Conservation (phyloP, 1,140 invertebrate genomes). For the Babylonia areolata region DNA sequence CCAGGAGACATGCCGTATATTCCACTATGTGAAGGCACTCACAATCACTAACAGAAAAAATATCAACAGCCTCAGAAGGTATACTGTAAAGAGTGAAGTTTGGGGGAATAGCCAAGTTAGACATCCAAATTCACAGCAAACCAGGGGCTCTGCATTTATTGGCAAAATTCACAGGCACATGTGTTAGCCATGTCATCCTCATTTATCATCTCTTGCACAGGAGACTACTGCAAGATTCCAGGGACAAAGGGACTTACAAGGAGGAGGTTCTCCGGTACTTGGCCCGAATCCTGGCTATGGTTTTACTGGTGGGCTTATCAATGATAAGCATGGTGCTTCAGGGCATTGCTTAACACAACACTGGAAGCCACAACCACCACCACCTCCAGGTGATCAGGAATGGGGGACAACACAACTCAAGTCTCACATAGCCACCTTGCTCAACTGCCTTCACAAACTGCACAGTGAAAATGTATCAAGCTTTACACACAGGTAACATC, state of each 20-base stretch:
- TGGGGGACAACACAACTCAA: not conserved
- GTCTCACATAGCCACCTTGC: not conserved
- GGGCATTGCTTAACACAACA: not conserved
- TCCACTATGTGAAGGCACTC: not conserved
- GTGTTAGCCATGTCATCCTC: not conserved
- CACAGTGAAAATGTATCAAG: not conserved
- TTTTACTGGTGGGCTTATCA: slow-evolving; percentile 54
- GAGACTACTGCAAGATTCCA: slow-evolving; percentile 12
- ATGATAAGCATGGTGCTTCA: slow-evolving; percentile 48
- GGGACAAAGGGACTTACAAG: slow-evolving; percentile 21
- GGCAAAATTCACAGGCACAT: not conserved
- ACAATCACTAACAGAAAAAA: not conserved
- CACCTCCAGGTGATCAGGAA: not conserved
- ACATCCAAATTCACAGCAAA: not conserved
- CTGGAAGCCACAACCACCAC: not conserved
- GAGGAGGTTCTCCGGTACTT: slow-evolving; percentile 33
- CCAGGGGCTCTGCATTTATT: not conserved
- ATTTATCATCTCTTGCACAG: not conserved
- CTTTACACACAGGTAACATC: no score
- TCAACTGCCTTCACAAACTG: not conserved
- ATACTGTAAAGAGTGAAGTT: not conserved
- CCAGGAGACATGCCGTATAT: no score
- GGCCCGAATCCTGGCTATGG: slow-evolving; percentile 51
- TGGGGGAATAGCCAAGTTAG: not conserved
- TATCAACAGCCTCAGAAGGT: not conserved